phyloP scores from a whole-genome alignment of 2,888 invertebrate species.

The Trypoxylon attenuatum region DNA sequence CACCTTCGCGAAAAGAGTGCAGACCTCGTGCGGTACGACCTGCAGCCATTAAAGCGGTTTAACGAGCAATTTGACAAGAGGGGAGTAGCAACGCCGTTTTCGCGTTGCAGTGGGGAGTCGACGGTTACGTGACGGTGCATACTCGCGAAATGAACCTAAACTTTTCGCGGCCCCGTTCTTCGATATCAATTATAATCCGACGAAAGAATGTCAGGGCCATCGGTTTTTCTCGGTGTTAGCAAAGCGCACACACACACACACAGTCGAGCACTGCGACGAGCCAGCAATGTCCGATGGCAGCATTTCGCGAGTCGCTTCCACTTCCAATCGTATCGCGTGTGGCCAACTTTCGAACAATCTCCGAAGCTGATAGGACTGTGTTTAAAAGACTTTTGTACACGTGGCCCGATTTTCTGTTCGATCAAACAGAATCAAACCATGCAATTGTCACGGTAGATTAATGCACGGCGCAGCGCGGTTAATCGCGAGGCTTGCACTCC shows the following conservation, averaged over 20 bases:
- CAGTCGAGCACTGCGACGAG: no score
- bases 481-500: slow-evolving; percentile 39
- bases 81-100: background rate
- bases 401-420: slow-evolving; percentile 10
- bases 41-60: slow-evolving; percentile 1
- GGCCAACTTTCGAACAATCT: slow-evolving; percentile 17
- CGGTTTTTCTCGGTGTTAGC: background rate
- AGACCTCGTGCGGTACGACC: slow-evolving; percentile 30
- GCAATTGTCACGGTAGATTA: no score
- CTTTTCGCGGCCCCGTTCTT: slow-evolving; percentile 7
- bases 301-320: slow-evolving; percentile 18
- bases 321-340: slow-evolving; percentile 16
- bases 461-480: background rate
- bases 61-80: background rate
- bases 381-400: slow-evolving; percentile 22
- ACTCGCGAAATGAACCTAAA: background rate
- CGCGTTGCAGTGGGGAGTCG: no score
- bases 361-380: background rate
- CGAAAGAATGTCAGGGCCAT: slow-evolving; percentile 6
- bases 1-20: slow-evolving; percentile 31
- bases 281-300: slow-evolving; percentile 1
- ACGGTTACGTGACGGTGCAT: background rate
- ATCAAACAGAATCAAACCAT: slow-evolving; percentile 13
- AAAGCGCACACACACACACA: no score
- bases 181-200: slow-evolving; percentile 18